phyloP scores from a whole-genome alignment of 2,888 invertebrate genomes.

The Ochlodes sylvanus region DNA sequence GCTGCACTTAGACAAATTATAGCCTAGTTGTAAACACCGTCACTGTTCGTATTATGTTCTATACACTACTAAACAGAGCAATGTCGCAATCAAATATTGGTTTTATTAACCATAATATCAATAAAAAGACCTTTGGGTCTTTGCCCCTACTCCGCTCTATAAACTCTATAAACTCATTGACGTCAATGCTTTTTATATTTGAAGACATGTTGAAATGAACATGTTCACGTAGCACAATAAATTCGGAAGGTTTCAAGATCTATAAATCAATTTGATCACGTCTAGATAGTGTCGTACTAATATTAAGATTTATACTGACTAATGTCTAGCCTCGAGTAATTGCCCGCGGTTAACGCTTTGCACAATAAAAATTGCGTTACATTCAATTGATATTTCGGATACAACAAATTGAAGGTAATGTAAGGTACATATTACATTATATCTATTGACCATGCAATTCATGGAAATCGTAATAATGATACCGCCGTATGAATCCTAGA shows the following conservation, averaged over 20 bases:
- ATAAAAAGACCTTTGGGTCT: background rate
- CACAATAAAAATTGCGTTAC: constrained; percentile 16
- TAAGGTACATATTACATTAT: constrained; percentile 28
- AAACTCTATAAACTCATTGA: background rate
- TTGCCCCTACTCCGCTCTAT: background rate
- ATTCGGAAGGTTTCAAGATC: constrained; percentile 6
- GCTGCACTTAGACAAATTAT: constrained; percentile 53
- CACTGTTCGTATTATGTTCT: constrained; percentile 38
- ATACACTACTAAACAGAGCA: constrained; percentile 34
- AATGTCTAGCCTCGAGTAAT: constrained; percentile 17
- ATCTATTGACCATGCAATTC: constrained; percentile 24
- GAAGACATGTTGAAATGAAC: background rate
- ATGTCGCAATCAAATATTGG: constrained; percentile 27
- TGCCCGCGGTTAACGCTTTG: constrained; percentile 12
- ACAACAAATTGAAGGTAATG: constrained; percentile 7
- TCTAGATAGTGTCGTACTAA: constrained; percentile 33
- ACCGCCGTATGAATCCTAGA: constrained; percentile 15
- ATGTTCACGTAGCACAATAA: background rate
- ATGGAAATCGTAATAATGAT: constrained; percentile 30
- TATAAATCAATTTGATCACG: constrained; percentile 34
- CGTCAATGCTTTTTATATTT: background rate
- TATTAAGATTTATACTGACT: constrained; percentile 35
- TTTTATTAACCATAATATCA: background rate
- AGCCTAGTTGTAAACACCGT: constrained; percentile 46
- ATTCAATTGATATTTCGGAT: constrained; percentile 20